Evolutionary conservation across 2,797 vertebrate genomes (phyloP).

Genomic region (Macropus fuliginosus): DNA sequence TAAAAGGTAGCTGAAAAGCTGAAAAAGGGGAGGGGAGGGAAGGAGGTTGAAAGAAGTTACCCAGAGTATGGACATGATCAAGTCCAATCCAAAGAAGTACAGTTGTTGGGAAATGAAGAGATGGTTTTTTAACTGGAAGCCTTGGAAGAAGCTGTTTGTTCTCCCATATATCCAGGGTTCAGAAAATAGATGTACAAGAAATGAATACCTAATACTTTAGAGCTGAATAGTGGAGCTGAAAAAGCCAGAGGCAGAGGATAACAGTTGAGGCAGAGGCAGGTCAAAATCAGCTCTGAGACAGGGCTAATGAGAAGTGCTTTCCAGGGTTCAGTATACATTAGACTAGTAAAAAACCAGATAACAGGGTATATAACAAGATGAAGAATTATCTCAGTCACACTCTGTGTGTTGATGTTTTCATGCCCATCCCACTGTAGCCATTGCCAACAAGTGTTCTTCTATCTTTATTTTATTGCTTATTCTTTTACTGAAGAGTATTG

Average conservation of each 20-base stretch:
- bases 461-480: neutral
- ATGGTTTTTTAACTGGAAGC: neutral
- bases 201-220: neutral
- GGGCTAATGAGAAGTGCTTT: neutral
- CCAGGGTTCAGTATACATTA: neutral
- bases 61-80: neutral
- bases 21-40: neutral
- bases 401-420: neutral
- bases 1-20: neutral
- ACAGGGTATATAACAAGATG: neutral
- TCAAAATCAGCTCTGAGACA: neutral
- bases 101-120: neutral
- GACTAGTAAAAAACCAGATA: neutral
- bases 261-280: neutral
- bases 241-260: neutral
- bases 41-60: neutral
- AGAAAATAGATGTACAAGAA: neutral
- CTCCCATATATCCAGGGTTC: neutral
- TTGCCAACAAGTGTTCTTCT: neutral
- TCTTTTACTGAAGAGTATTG: neutral
- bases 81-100: neutral
- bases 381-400: neutral
- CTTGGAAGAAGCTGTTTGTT: neutral
- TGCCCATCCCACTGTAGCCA: neutral
- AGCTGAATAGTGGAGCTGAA: neutral